A percentile compares a stretch with the other conserved stretches of the same genome.
These are phyloP conservation scores for Pogonomyrmex barbatus DNA, from an alignment of 1,140 invertebrate species.

Conservation along the genomic window DNA sequence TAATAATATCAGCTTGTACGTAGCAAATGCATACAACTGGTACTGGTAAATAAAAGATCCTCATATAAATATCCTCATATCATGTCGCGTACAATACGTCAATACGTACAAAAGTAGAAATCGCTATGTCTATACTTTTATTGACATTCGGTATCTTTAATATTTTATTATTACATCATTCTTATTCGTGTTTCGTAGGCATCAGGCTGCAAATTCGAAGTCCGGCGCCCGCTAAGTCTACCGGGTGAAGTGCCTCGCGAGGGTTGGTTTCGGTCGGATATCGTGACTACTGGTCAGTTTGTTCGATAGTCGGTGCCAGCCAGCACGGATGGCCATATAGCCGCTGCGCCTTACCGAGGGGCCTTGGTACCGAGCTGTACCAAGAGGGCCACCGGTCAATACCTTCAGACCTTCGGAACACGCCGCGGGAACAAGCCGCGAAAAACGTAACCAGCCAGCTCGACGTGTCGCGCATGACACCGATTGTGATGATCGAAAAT, in stretches of 20 bases:
- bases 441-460: constrained; percentile 69
- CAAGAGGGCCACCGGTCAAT: constrained; percentile 87
- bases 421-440: constrained; percentile 60
- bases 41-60: not conserved
- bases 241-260: constrained; percentile 63
- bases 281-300: constrained; percentile 87
- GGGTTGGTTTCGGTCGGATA: constrained; percentile 77
- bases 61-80: not conserved
- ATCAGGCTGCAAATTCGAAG: constrained; percentile 5
- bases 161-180: not conserved
- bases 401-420: constrained; percentile 82
- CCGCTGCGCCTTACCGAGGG: constrained; percentile 76
- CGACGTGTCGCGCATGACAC: constrained; percentile 56
- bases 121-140: not conserved
- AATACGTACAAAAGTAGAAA: not conserved
- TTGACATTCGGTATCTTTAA: not conserved
- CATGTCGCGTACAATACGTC: no score
- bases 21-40: not conserved
- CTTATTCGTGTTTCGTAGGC: not conserved
- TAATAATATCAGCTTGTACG: constrained; percentile 2
- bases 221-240: constrained; percentile 19
- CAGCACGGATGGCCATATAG: constrained; percentile 83
- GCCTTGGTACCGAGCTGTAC: constrained; percentile 85
- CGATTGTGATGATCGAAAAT: constrained; percentile 12
- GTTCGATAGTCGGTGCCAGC: constrained; percentile 87